Conservation (phyloP, 1,140 invertebrate genomes). For the Aphaenogaster floridana region DNA sequence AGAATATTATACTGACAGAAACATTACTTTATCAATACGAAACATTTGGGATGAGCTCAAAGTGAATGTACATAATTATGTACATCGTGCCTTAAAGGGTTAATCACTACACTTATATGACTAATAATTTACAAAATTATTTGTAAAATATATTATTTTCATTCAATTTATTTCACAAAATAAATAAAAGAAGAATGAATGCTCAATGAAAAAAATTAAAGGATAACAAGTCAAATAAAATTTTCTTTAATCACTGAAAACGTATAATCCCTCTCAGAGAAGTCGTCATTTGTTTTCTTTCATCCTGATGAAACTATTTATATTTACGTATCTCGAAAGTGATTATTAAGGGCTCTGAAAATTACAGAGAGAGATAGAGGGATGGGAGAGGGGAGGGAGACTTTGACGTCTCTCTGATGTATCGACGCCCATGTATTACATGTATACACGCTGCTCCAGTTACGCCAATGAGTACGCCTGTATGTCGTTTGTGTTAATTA, state of each 20-base stretch:
- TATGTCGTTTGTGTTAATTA: conserved; percentile 58
- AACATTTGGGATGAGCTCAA: too few species aligned
- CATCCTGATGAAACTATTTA: neutral
- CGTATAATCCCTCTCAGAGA: neutral
- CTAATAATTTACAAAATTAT: neutral
- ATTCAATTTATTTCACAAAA: neutral
- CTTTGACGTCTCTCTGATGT: conserved; percentile 52
- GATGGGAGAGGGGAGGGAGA: neutral
- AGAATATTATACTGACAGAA: too few species aligned
- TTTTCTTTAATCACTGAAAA: conserved; percentile 16
- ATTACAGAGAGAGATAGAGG: conserved; percentile 24
- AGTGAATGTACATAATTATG: too few species aligned
- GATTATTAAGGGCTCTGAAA: conserved; percentile 47
- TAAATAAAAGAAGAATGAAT: neutral
- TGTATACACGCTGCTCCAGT: conserved; percentile 36
- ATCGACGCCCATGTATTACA: conserved; percentile 33
- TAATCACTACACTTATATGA: neutral
- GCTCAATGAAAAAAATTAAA: neutral
- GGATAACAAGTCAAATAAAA: neutral
- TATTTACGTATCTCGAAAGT: conserved; percentile 12
- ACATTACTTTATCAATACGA: too few species aligned
- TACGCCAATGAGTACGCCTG: conserved; percentile 51
- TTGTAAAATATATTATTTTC: neutral
- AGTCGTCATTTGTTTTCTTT: neutral
- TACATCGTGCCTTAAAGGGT: neutral